phyloP scores from a whole-genome alignment of 1,140 invertebrate genomes.

The Drosophila sulfurigaster region DNA sequence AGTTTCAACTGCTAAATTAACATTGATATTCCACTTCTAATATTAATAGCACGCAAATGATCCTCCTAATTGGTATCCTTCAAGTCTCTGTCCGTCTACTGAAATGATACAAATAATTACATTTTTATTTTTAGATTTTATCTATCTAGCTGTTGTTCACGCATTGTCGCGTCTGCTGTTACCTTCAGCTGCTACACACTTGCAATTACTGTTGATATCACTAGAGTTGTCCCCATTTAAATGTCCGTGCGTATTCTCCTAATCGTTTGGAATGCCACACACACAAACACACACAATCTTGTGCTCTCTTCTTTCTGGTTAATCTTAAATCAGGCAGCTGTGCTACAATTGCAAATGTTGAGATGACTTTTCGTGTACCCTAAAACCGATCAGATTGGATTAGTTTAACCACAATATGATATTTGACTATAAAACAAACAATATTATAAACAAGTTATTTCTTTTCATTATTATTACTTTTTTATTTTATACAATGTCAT shows the following conservation, averaged over 20 bases:
- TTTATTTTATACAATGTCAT: not conserved
- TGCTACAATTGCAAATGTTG: not conserved
- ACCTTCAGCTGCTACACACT: conserved; percentile 4
- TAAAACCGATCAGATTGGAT: not conserved
- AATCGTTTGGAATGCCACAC: not conserved
- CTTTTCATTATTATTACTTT: not conserved
- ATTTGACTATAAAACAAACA: too few species aligned
- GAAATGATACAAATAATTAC: conserved; percentile 6
- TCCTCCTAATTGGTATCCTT: not conserved
- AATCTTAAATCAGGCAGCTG: conserved; percentile 7
- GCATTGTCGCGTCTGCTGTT: not conserved
- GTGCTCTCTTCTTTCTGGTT: conserved; percentile 4
- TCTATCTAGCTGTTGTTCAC: not conserved
- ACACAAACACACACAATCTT: not conserved
- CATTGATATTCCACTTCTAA: not conserved
- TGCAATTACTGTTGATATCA: conserved; percentile 10
- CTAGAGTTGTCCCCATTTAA: conserved; percentile 14
- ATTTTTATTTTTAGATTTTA: not conserved
- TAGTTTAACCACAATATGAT: not conserved
- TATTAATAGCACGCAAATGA: not conserved
- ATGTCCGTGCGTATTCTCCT: conserved; percentile 3
- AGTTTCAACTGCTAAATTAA: not conserved
- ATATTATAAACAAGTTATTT: too few species aligned
- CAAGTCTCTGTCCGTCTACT: not conserved
- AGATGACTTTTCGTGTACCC: not conserved